Evolutionary conservation across 2,888 invertebrate genomes (phyloP).

Genomic region (Dysmachus trigonus): DNA sequence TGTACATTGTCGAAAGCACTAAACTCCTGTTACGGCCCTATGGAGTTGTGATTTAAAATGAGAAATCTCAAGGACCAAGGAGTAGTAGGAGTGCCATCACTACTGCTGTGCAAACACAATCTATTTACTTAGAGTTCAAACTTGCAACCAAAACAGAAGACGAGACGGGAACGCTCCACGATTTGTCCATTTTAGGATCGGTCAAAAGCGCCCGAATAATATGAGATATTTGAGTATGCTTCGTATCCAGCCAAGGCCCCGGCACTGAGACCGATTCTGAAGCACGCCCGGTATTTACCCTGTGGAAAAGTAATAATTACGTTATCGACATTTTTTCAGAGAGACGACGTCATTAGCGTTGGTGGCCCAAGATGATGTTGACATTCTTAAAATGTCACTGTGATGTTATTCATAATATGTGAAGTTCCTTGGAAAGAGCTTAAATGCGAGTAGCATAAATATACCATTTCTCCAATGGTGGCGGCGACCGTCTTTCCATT

Average conservation of each 20-base stretch:
- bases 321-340: conserved; percentile 27
- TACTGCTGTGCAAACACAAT: background rate
- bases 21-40: background rate
- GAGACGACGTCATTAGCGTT: background rate
- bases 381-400: conserved; percentile 26
- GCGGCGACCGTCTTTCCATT: background rate
- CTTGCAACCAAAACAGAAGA: background rate
- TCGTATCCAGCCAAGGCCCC: background rate
- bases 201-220: background rate
- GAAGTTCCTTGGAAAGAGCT: background rate
- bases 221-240: background rate
- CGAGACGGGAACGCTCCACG: conserved; percentile 4
- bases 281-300: conserved; percentile 9
- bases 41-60: conserved; percentile 22
- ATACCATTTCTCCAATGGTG: background rate
- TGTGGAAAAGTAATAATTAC: conserved; percentile 31
- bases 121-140: background rate
- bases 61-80: background rate
- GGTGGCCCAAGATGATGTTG: conserved; percentile 4
- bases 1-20: background rate
- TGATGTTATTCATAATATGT: conserved; percentile 10
- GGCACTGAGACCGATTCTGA: background rate
- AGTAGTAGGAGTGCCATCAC: background rate
- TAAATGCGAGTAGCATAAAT: conserved; percentile 3
- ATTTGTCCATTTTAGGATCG: conserved; percentile 26